Evolutionary conservation across 2,797 vertebrate genomes (phyloP).

Genomic region (Iguana delicatissima): DNA sequence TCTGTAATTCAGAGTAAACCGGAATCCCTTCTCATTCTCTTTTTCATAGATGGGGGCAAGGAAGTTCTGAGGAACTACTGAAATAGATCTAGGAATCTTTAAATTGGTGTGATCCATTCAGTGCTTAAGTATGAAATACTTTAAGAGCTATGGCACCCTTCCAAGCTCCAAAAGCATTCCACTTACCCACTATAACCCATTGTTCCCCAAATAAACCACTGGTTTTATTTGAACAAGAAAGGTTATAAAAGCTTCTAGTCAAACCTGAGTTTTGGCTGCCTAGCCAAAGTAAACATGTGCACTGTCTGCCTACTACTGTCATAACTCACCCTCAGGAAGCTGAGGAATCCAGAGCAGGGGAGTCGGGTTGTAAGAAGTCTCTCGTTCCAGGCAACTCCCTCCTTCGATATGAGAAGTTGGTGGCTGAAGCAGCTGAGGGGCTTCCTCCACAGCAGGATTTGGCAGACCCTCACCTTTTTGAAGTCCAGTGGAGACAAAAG

Average conservation of each 20-base stretch:
- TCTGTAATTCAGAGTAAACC: constrained; percentile 58
- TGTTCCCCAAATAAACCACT: neutral
- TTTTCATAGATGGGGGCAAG: neutral
- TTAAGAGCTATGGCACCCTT: too few species aligned
- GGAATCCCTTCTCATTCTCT: constrained; percentile 18
- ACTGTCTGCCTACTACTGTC: neutral
- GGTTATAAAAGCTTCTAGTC: neutral
- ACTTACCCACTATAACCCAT: neutral
- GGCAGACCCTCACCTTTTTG: too few species aligned
- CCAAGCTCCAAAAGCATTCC: neutral
- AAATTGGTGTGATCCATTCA: neutral
- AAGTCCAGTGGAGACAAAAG: too few species aligned
- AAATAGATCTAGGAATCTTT: neutral
- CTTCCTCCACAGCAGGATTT: too few species aligned
- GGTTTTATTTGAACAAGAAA: neutral
- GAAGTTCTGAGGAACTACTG: neutral
- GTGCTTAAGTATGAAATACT: neutral
- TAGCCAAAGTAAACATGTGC: neutral
- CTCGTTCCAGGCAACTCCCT: too few species aligned
- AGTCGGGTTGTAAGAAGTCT: too few species aligned
- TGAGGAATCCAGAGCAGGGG: too few species aligned
- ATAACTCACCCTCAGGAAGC: too few species aligned
- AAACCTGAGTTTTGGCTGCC: neutral
- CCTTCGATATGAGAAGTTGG: too few species aligned
- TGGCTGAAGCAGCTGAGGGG: too few species aligned